Conservation (phyloP, 2,888 invertebrate genomes). For the Chesias legatella region DNA sequence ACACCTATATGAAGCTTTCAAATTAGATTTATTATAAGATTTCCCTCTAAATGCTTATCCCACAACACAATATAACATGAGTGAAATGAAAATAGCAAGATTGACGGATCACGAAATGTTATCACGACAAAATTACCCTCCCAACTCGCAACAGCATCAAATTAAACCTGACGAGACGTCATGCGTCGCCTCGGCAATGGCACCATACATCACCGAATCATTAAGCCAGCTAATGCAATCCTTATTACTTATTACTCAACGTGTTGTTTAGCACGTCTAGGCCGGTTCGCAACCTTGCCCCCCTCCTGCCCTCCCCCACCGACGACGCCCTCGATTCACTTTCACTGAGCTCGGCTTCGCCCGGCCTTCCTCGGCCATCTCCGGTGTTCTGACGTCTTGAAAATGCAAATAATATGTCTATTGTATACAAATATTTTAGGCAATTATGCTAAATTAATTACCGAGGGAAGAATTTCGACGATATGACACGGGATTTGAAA, state of each 20-base stretch:
- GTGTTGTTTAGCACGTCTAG: conserved; percentile 65
- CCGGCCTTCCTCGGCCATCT: conserved; percentile 50
- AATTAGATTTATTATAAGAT: too few species aligned
- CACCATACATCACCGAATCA: conserved; percentile 60
- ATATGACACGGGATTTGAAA: conserved; percentile 19
- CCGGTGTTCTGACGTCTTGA: conserved; percentile 38
- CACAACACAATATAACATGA: too few species aligned
- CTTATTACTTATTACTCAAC: conserved; percentile 72
- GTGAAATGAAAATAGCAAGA: not conserved
- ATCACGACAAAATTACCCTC: conserved; percentile 13
- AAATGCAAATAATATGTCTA: conserved; percentile 31
- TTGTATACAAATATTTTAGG: conserved; percentile 11
- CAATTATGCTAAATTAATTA: conserved; percentile 9
- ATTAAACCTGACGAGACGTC: conserved; percentile 22
- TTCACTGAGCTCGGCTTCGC: conserved; percentile 57
- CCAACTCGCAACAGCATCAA: conserved; percentile 12
- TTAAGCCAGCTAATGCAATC: conserved; percentile 62
- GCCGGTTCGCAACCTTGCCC: conserved; percentile 73
- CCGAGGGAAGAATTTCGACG: conserved; percentile 13
- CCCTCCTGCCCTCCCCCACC: conserved; percentile 34
- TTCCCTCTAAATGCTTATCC: too few species aligned
- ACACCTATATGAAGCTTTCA: too few species aligned
- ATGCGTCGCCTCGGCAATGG: conserved; percentile 44
- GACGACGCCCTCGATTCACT: conserved; percentile 53
- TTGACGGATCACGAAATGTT: conserved; percentile 5